phyloP scores from a whole-genome alignment of 1,140 invertebrate species.

The Steinernema khuongi region DNA sequence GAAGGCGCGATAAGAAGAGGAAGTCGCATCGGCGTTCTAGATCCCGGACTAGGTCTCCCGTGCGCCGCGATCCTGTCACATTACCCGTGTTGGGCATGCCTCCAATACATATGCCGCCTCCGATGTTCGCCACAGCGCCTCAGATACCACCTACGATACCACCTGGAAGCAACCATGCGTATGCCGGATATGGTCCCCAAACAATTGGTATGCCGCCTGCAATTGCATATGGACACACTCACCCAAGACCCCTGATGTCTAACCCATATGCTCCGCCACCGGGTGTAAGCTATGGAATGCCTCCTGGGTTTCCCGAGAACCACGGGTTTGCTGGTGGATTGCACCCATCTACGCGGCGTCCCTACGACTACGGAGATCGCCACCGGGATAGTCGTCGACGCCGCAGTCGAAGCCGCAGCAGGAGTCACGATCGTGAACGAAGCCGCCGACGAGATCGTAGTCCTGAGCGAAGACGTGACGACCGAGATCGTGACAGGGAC shows the following conservation, averaged over 20 bases:
- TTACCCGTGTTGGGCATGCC: neutral
- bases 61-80: neutral
- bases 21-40: conserved; percentile 11
- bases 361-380: neutral
- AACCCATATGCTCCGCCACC: neutral
- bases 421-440: conserved; percentile 25
- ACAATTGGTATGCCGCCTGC: neutral
- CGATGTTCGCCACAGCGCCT: neutral
- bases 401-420: conserved; percentile 42
- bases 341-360: neutral
- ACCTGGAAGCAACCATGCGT: neutral
- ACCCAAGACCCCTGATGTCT: neutral
- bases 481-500: conserved; percentile 12
- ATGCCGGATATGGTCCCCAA: neutral
- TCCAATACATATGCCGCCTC: neutral
- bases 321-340: neutral
- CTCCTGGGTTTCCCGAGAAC: neutral
- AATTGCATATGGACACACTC: neutral
- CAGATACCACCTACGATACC: neutral
- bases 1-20: conserved; percentile 17
- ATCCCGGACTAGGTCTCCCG: neutral
- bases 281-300: neutral
- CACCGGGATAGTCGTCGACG: neutral
- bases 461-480: neutral
- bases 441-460: conserved; percentile 39